These are phyloP conservation scores for Tenthredo amoena DNA, from an alignment of 2,888 invertebrate species.

Conservation along the genomic window DNA sequence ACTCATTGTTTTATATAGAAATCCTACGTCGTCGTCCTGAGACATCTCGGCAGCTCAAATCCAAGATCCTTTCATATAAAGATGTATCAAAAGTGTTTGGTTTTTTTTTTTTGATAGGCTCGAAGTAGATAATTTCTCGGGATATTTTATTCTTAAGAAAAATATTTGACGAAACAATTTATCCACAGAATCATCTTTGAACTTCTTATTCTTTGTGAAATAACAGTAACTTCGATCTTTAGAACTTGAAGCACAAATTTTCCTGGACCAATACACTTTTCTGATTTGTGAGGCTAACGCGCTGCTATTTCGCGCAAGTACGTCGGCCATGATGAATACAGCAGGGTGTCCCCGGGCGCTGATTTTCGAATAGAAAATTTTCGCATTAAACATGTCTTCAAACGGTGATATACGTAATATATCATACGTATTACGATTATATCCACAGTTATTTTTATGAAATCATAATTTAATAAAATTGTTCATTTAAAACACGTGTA, in stretches of 20 bases:
- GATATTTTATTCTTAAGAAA: neutral
- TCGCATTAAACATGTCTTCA: no score
- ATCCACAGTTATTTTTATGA: no score
- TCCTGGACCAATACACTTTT: constrained; percentile 35
- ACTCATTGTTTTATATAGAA: constrained; percentile 77
- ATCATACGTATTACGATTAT: no score
- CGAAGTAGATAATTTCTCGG: neutral
- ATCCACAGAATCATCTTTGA: neutral
- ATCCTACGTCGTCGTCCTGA: constrained; percentile 76
- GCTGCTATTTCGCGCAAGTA: constrained; percentile 20
- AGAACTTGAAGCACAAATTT: constrained; percentile 21
- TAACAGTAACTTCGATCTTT: neutral
- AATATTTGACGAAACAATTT: neutral
- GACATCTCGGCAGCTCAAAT: constrained; percentile 65
- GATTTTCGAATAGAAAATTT: constrained; percentile 8
- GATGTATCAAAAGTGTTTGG: neutral
- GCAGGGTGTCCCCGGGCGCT: constrained; percentile 1
- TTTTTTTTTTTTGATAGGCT: neutral
- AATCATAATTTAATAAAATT: no score
- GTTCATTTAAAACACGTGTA: no score
- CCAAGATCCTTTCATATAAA: neutral
- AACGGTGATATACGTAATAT: no score
- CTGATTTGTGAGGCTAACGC: constrained; percentile 25
- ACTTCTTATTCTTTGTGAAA: neutral
- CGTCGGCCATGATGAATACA: constrained; percentile 28